Evolutionary conservation across 2,888 invertebrate species (phyloP).

Genomic region (Atherix ibis): DNA sequence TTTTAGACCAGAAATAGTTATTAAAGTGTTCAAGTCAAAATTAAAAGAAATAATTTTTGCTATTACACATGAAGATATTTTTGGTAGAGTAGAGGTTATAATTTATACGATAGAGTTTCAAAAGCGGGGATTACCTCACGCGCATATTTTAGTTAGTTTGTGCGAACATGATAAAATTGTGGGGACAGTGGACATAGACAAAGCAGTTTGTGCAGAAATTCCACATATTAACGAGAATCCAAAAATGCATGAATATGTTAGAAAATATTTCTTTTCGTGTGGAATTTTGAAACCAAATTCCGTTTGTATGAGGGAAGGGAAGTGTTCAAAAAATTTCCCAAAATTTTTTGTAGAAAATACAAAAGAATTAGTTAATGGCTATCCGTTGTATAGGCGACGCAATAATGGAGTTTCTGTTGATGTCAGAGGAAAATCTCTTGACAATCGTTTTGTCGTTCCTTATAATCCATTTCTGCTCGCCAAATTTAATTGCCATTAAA

Average conservation of each 20-base stretch:
- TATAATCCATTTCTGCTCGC: slow-evolving; percentile 14
- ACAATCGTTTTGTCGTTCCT: slow-evolving; percentile 22
- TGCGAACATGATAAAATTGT: no score
- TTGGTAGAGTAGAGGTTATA: slow-evolving; percentile 11
- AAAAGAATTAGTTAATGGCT: slow-evolving; percentile 15
- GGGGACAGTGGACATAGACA: slow-evolving; percentile 7
- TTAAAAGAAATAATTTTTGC: slow-evolving; percentile 15
- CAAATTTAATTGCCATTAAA: slow-evolving; percentile 18
- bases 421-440: slow-evolving; percentile 12
- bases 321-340: slow-evolving; percentile 18
- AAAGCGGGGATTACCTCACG: slow-evolving; percentile 19
- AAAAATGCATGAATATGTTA: slow-evolving; percentile 8
- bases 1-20: slow-evolving; percentile 23
- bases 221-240: slow-evolving; percentile 9
- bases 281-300: slow-evolving; percentile 7
- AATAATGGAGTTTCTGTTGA: slow-evolving; percentile 12
- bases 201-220: slow-evolving; percentile 11
- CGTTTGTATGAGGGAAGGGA: slow-evolving; percentile 10
- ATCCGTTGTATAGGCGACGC: slow-evolving; percentile 15
- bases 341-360: slow-evolving; percentile 16
- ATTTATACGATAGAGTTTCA: slow-evolving; percentile 20
- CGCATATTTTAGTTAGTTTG: slow-evolving; percentile 15
- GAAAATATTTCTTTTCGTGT: slow-evolving; percentile 12
- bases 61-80: slow-evolving; percentile 9
- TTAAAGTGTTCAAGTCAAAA: slow-evolving; percentile 20